A percentile compares a stretch with the other conserved stretches of the same genome.
phyloP scores from a whole-genome alignment of 2,113 vertebrate genomes.

The Ceuthmochares aereus region DNA sequence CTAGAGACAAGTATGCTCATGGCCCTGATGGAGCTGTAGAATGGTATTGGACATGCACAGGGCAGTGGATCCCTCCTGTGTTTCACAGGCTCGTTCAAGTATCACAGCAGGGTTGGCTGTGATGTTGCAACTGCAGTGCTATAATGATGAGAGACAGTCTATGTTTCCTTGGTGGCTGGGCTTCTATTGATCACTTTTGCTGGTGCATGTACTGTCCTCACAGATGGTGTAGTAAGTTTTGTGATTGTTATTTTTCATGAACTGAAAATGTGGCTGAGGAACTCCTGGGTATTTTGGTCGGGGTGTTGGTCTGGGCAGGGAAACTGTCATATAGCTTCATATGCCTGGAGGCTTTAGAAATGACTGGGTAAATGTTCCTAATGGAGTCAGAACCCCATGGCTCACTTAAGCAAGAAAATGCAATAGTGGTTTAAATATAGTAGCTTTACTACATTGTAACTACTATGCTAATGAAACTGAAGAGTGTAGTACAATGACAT shows the following conservation, averaged over 20 bases:
- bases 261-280: neutral
- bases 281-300: neutral
- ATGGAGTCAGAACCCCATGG: neutral
- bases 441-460: neutral
- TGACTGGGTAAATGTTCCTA: neutral
- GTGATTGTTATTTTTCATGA: neutral
- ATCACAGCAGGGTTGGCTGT: accelerated
- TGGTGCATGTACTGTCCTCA: neutral
- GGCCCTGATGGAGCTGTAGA: neutral
- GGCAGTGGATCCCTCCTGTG: neutral
- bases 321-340: neutral
- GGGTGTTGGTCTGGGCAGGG: neutral
- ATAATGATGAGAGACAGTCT: accelerated
- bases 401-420: neutral
- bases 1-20: neutral
- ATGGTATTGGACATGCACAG: accelerated
- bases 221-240: neutral
- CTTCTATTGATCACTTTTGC: neutral
- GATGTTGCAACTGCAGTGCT: neutral
- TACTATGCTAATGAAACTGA: neutral
- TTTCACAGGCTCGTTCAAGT: neutral
- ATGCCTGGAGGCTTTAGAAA: neutral
- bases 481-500: neutral
- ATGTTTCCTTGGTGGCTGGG: neutral
- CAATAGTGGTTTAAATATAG: neutral